Percentiles rank a stretch among this genome's conserved stretches.
Conservation (phyloP, 2,797 vertebrate genomes). For the Etheostoma nigrum region DNA sequence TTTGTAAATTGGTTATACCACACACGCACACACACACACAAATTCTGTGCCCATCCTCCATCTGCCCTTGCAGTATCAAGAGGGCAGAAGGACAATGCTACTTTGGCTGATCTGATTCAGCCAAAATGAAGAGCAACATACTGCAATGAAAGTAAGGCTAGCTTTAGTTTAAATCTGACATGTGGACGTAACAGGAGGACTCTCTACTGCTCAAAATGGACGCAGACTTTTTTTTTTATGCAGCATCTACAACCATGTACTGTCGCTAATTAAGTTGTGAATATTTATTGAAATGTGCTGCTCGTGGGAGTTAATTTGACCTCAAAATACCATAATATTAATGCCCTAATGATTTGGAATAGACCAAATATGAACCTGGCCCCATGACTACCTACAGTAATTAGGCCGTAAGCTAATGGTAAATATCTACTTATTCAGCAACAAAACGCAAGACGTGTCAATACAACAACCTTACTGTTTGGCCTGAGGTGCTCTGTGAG, state of each 20-base stretch:
- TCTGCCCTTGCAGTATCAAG: conserved; percentile 62
- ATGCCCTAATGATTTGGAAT: conserved; percentile 1
- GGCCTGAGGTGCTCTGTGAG: conserved; percentile 37
- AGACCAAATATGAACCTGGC: conserved; percentile 27
- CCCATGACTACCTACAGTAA: conserved; percentile 28
- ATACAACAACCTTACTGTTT: conserved; percentile 45
- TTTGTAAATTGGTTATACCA: conserved; percentile 41
- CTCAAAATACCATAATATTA: not conserved
- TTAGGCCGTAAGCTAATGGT: conserved; percentile 18
- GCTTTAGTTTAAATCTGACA: conserved; percentile 45
- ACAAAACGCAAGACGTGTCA: conserved; percentile 56
- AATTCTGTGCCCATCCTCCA: conserved; percentile 58
- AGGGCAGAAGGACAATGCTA: conserved; percentile 67
- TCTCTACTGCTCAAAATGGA: conserved; percentile 37
- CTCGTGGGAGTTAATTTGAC: not conserved
- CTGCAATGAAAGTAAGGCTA: conserved; percentile 36
- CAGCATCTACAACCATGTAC: conserved; percentile 2
- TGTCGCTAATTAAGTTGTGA: not conserved
- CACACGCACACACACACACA: not conserved
- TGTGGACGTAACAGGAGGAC: conserved; percentile 19
- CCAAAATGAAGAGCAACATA: conserved; percentile 32
- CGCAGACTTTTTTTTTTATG: conserved; percentile 11
- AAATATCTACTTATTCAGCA: conserved; percentile 39
- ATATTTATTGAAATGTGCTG: conserved; percentile 5
- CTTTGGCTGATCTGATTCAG: conserved; percentile 68